Base-by-base conservation (phyloP, 2,113 vertebrate genomes). In the Lophura nycthemera region DNA sequence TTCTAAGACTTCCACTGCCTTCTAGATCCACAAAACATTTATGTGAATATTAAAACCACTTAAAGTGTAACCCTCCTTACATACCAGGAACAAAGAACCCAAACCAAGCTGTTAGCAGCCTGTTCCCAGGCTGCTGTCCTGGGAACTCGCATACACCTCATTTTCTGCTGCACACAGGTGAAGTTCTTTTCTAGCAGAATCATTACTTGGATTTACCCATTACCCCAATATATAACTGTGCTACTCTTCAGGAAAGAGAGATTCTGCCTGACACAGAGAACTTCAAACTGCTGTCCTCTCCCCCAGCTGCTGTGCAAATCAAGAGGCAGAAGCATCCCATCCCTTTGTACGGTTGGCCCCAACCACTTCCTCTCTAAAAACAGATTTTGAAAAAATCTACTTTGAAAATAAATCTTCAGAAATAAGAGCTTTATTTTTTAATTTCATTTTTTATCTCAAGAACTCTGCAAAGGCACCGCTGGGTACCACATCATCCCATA, bases 321-420 rank as follows among this genome's bases (percentile, higher is more conserved):
- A 45, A 59, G 45, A 91, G 60, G 30, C 45, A 84, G 38, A 19
- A 76, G n/a, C 10, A 2, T 13, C 47, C 47, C 42, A 32, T 7
- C 30, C 17, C 48, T 61, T 86, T 45, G 57, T 57, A 13, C 5
- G 48, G 17, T 0, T 17, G 30, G 32, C 34, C 72, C 47, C 52
- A 82, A 86, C 89, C 92, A 85, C 91, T 96, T 98, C 95, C 96
- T 92, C 82, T 92, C 61, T n/a, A 70, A 86, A 91, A 91, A 17
- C 30, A 50, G 25, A 61, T 57, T 59, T 60, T 65, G 57, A 69
- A 74, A 80, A 80, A 74, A 63, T 5, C 36, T 74, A 12, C 17
- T 66, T 83, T 29, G 19, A 88, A 94, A 71, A 89, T 2, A 66
- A 85, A 38, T 36, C 64, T 74, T 74, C 13, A 47, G 13, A 79